phyloP scores from a whole-genome alignment of 2,888 invertebrate genomes.

The Drosophila quinaria region DNA sequence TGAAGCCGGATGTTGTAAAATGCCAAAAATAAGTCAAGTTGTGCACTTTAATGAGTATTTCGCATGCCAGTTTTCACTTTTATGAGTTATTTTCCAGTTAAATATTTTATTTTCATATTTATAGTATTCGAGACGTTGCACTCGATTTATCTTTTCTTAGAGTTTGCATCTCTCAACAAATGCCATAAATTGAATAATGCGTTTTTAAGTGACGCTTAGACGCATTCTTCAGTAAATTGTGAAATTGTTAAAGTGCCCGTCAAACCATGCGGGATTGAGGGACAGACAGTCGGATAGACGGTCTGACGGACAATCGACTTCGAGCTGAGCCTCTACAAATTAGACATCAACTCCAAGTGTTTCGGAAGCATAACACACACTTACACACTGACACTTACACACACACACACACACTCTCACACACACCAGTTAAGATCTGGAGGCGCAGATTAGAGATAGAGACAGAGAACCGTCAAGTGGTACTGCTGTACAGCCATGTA shows the following conservation, averaged over 20 bases:
- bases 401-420: slow-evolving; percentile 13
- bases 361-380: slow-evolving; percentile 43
- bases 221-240: slow-evolving; percentile 82
- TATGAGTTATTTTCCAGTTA: slow-evolving; percentile 16
- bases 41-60: slow-evolving; percentile 11
- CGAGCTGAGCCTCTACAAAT: slow-evolving; percentile 37
- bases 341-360: slow-evolving; percentile 51
- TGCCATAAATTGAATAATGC: slow-evolving; percentile 80
- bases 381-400: slow-evolving; percentile 10
- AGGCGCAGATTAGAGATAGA: slow-evolving; percentile 51
- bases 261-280: slow-evolving; percentile 50
- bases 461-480: slow-evolving; percentile 24
- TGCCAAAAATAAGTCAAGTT: slow-evolving; percentile 13
- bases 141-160: slow-evolving; percentile 21
- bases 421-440: slow-evolving; percentile 45
- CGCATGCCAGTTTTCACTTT: slow-evolving; percentile 10
- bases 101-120: neutral
- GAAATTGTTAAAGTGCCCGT: slow-evolving; percentile 70
- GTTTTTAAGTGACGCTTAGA: slow-evolving; percentile 83
- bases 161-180: slow-evolving; percentile 39
- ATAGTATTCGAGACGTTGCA: slow-evolving; percentile 9
- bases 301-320: neutral
- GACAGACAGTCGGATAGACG: neutral
- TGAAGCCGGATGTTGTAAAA: slow-evolving; percentile 36
- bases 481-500: slow-evolving; percentile 24